A percentile compares a stretch with the other conserved stretches of the same genome.
Evolutionary conservation across 2,797 vertebrate species (phyloP).

Genomic region (Eutrigla gurnardus): DNA sequence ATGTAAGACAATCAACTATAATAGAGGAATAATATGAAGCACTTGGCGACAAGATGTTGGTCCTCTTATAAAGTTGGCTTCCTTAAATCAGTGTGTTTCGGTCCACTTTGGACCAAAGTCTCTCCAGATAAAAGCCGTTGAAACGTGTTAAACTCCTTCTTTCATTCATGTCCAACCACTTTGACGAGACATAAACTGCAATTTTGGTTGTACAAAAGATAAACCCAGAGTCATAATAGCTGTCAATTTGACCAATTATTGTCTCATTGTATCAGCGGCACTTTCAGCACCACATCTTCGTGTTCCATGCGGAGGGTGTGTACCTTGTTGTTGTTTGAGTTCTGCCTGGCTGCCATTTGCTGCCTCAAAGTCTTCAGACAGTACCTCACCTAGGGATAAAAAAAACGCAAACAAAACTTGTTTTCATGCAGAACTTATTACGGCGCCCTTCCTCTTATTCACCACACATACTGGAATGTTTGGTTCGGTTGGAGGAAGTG

Average conservation of each 20-base stretch:
- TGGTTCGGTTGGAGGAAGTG: background rate
- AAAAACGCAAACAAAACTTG: constrained; percentile 16
- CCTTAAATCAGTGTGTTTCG: background rate
- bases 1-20: background rate
- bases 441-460: background rate
- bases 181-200: background rate
- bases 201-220: background rate
- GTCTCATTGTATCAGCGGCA: background rate
- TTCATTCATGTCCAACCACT: background rate
- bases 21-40: background rate
- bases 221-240: background rate
- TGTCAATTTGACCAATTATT: background rate
- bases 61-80: background rate
- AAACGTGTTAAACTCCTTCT: background rate
- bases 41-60: background rate
- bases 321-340: constrained; percentile 74
- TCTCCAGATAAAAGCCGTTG: background rate
- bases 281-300: background rate
- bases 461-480: constrained; percentile 11
- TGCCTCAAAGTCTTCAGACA: constrained; percentile 86
- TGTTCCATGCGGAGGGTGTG: background rate
- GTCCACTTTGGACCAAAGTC: background rate
- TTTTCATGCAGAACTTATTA: background rate
- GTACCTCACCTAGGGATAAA: constrained; percentile 82
- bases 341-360: constrained; percentile 86